Evolutionary conservation across 1,140 invertebrate species (phyloP), one percentile per base, ranked within the genome.

Genomic region (Kradibia gibbosae): DNA sequence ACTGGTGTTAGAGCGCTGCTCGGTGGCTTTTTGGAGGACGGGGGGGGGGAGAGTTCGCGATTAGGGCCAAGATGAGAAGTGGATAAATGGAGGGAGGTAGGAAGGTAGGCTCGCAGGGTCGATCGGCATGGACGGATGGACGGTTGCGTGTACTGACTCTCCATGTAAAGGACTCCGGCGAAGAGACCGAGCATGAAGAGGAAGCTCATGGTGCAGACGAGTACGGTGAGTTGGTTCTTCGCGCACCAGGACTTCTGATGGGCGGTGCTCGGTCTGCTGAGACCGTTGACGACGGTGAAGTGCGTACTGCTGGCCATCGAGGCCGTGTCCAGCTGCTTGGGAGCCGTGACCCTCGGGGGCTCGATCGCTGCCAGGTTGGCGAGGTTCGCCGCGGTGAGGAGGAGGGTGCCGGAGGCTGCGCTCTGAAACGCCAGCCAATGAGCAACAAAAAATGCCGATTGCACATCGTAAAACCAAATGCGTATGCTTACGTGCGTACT

Each of bases 221-320:
- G 92, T 28, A 96, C 94, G 36, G 95, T 95, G 74, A 96, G 93
- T 88, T 96, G 95, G 85, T 96, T 94, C 76, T 94, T 94, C 84
- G 93, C 93, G 89, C 95, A 96, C 88, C 94, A 95, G 83, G 94
- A 95, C 81, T 94, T 93, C 87, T 88, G 89, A 84, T 89, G 91
- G 83, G 86, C 91, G 82, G 82, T 91, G 77, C 84, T 91, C 62
- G 94, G 93, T 89, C 94, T 94, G 53, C 94, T 94, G 85, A 96
- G 94, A 22, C 95, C 95, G 87, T 96, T 96, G 65, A 96, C 94
- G 57, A 96, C 95, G 8, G 96, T 97, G 87, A 96, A 97, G 89
- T 97, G 95, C 78, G 95, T 96, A 79, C 95, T 96, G 88, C 95
- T 96, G 42, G 95, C 95, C 79, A 96, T 92, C n/a, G 95, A 96